Evolutionary conservation across 2,797 vertebrate species (phyloP).

Genomic region (Momotus momota): DNA sequence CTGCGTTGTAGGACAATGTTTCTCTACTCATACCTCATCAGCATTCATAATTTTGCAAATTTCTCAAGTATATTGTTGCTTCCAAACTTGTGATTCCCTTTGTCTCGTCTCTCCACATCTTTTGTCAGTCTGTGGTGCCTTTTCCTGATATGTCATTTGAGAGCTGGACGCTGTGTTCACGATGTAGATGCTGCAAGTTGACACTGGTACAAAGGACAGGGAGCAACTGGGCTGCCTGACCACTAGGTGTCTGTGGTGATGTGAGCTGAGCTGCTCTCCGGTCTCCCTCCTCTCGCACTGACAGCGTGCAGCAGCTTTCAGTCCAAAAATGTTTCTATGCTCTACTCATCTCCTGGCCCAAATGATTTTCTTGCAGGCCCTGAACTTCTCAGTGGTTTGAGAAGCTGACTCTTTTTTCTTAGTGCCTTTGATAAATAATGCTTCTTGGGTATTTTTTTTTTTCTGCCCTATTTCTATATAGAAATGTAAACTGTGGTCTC

Average conservation of each 20-base stretch:
- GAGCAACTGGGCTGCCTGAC: neutral
- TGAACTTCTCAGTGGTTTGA: neutral
- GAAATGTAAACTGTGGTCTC: neutral
- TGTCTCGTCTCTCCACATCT: neutral
- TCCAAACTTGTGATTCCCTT: neutral
- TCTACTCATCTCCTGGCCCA: neutral
- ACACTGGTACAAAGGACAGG: rapidly evolving
- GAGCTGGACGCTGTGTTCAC: rapidly evolving
- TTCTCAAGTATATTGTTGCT: neutral
- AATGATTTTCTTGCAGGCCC: neutral
- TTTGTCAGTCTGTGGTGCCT: neutral
- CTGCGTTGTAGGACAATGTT: neutral
- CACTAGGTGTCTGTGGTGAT: neutral
- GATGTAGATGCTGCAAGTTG: rapidly evolving
- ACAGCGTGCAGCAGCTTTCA: rapidly evolving
- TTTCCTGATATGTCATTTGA: rapidly evolving
- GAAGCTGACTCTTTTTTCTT: neutral
- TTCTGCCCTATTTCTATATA: neutral
- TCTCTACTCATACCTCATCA: neutral
- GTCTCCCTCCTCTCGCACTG: neutral
- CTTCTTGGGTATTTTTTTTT: neutral
- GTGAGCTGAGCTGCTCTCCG: neutral
- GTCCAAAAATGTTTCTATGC: neutral
- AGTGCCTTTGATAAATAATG: neutral
- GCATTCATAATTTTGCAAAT: neutral